phyloP scores from a whole-genome alignment of 2,113 vertebrate species.

The Hippocampus comes region DNA sequence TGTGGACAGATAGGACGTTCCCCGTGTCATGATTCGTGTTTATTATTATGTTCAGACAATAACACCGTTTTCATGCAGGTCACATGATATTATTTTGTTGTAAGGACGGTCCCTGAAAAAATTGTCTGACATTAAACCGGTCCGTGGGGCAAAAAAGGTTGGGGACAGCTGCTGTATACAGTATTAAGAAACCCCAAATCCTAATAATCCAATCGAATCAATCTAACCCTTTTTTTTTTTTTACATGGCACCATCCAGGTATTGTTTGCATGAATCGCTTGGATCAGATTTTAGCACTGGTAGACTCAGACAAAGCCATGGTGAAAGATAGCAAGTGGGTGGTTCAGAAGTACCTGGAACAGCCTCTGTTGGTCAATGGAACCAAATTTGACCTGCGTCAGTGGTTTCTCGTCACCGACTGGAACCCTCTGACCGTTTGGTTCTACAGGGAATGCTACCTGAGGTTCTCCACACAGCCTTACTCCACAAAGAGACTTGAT shows the following conservation, averaged over 20 bases:
- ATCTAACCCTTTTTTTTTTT: not conserved
- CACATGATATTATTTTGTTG: too few relatives aligned
- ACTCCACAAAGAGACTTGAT: conserved; percentile 80
- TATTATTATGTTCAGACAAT: too few relatives aligned
- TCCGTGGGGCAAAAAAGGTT: too few relatives aligned
- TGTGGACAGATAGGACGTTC: too few relatives aligned
- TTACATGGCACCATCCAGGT: conserved; percentile 60
- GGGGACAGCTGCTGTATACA: not conserved
- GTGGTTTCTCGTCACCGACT: conserved; percentile 92
- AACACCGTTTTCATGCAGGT: too few relatives aligned
- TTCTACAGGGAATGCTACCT: conserved; percentile 89
- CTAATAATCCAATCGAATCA: not conserved
- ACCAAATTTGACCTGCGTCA: conserved; percentile 94
- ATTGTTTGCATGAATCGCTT: conserved; percentile 81
- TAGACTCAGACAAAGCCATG: conserved; percentile 53
- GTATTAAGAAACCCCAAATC: not conserved
- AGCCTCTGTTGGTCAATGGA: conserved; percentile 81
- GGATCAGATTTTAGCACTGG: conserved; percentile 80
- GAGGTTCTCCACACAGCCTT: conserved; percentile 87
- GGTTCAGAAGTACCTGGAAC: conserved; percentile 92
- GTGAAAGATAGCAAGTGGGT: conserved; percentile 82
- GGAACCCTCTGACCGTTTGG: conserved; percentile 92
- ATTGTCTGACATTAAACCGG: too few relatives aligned
- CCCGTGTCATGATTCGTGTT: too few relatives aligned
- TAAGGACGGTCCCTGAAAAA: too few relatives aligned